These are phyloP conservation scores for Acarapis woodi DNA, from an alignment of 1,140 invertebrate species.

Conservation along the genomic window DNA sequence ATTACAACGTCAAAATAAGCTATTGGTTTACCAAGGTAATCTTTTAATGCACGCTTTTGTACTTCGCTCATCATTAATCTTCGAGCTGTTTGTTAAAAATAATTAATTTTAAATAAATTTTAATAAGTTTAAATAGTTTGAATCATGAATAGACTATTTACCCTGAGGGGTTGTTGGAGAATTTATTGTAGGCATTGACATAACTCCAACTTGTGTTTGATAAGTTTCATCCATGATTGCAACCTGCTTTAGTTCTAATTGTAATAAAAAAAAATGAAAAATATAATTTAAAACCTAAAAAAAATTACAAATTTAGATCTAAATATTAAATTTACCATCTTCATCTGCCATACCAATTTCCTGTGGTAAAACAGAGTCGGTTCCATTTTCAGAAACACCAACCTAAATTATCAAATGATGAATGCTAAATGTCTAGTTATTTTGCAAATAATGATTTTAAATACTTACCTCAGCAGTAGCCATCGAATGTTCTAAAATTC, in stretches of 20 bases:
- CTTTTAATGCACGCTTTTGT: neutral
- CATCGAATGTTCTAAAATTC: conserved; percentile 10
- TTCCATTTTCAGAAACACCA: neutral
- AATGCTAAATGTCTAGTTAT: too few species aligned
- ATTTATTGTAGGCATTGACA: too few species aligned
- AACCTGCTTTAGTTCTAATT: neutral
- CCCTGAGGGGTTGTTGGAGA: too few species aligned
- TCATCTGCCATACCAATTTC: neutral
- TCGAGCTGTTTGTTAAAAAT: neutral
- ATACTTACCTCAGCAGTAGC: conserved; percentile 8
- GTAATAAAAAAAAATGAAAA: too few species aligned
- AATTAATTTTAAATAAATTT: too few species aligned
- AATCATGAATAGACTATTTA: too few species aligned
- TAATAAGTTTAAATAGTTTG: too few species aligned
- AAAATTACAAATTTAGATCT: neutral
- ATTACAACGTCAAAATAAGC: conserved; percentile 2
- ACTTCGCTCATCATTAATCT: neutral
- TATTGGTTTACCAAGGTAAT: neutral
- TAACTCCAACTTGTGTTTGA: too few species aligned
- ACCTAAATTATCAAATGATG: neutral
- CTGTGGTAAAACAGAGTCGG: neutral
- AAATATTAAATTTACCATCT: neutral
- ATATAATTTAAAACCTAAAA: too few species aligned
- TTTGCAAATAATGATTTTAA: neutral
- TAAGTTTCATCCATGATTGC: neutral